Evolutionary conservation across 2,888 invertebrate species (phyloP), one percentile per base, ranked within the genome.

Genomic region (Clistopyga incitator): DNA sequence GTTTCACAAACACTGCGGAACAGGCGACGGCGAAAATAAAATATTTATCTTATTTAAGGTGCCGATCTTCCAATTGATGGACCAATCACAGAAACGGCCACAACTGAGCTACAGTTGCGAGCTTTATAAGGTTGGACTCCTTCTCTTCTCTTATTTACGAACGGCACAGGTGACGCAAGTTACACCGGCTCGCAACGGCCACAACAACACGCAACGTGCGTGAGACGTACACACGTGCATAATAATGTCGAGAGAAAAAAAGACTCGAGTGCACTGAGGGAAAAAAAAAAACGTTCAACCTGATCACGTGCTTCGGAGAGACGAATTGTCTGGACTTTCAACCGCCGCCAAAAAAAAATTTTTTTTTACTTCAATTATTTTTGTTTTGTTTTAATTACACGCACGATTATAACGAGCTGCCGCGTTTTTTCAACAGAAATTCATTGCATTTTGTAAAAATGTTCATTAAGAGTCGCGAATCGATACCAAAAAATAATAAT

Each of bases 151-250:
- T 76, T 74, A 65, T 82, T 74, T 50, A 68, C 72, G 25, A 50
- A 45, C 47, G 25, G 20, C 18, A 59, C 65, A 77, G 71, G 81
- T 81, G 81, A 81, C 77, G 77, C 65, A 78, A 72, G 23, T 68
- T 34, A 29, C 64, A 34, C 42, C 10, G n/a, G 59, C 54, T 68
- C 61, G 64, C 34, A 52, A 45, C 23, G 18, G n/a, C n/a, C n/a
- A 15, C 20, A 68, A 68, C 42, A 52, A 42, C 52, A 45, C 34
- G 52, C 52, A 52, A 59, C 13, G 29, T 29, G 25, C 6, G 64
- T 61, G 29, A 59, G 59, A 15, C 64, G 34, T 11, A 34, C n/a
- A 59, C 59, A 47, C n/a, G 59, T 29, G 29, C 47, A 47, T 42
- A 20, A n/a, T 2, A 20, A 38, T 2, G 34, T 11, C 42, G n/a